phyloP scores from a whole-genome alignment of 2,113 vertebrate genomes.

The Balaeniceps rex region DNA sequence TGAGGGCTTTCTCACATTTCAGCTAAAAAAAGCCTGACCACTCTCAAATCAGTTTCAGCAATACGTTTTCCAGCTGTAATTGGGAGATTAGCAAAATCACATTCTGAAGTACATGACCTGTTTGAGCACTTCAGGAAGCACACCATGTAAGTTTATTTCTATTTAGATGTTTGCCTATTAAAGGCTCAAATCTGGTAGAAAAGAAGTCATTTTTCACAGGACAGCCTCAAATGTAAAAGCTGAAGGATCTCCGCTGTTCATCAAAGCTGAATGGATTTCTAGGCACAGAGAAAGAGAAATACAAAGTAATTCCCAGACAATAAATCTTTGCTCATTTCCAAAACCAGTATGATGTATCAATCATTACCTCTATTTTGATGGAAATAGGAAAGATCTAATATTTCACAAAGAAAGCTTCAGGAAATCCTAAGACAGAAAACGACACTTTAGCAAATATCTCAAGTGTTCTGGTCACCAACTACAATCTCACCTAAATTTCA shows the following conservation, averaged over 20 bases:
- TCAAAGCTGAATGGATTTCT: neutral
- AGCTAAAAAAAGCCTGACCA: neutral
- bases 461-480: neutral
- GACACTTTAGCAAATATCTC: neutral
- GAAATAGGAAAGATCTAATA: neutral
- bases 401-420: neutral
- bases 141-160: neutral
- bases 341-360: neutral
- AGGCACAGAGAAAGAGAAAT: neutral
- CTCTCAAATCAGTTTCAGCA: neutral
- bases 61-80: neutral
- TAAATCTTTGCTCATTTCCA: neutral
- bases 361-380: neutral
- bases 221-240: neutral
- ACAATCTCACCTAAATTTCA: neutral
- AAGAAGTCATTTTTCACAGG: neutral
- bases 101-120: neutral
- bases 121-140: neutral
- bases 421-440: neutral
- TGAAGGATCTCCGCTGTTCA: neutral
- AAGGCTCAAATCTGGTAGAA: neutral
- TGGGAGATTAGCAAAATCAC: neutral
- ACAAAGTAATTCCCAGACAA: neutral
- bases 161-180: neutral
- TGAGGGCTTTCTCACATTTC: neutral